Conservation (phyloP, 2,888 invertebrate species). For the Neocrepidodera transversa region DNA sequence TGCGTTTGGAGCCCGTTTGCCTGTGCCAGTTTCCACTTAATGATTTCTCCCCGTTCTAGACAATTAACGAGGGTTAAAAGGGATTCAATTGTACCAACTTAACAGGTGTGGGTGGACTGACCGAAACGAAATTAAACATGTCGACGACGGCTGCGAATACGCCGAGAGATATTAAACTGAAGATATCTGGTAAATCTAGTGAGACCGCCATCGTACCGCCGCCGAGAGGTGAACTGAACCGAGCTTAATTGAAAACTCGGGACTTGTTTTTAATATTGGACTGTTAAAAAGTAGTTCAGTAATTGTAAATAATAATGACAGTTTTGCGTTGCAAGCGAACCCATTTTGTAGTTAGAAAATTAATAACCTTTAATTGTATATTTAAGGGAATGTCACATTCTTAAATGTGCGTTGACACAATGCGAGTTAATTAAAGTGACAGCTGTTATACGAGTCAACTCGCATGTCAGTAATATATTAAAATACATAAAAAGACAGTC, state of each 20-base stretch:
- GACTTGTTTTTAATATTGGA: background rate
- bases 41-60: slow-evolving; percentile 60
- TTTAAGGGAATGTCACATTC: too few relatives aligned
- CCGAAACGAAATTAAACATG: slow-evolving; percentile 58
- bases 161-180: slow-evolving; percentile 19
- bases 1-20: slow-evolving; percentile 40
- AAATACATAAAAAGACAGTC: too few relatives aligned
- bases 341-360: too few relatives aligned
- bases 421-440: too few relatives aligned
- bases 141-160: slow-evolving; percentile 39
- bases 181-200: slow-evolving; percentile 10
- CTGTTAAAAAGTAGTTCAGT: too few relatives aligned
- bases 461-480: too few relatives aligned
- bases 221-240: background rate
- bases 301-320: too few relatives aligned
- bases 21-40: slow-evolving; percentile 55
- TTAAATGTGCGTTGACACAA: too few relatives aligned
- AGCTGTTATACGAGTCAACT: too few relatives aligned
- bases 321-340: too few relatives aligned
- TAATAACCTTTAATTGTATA: too few relatives aligned
- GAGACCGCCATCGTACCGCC: background rate
- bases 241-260: slow-evolving; percentile 13
- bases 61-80: slow-evolving; percentile 61
- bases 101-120: slow-evolving; percentile 59
- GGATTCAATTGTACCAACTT: slow-evolving; percentile 60